These are phyloP conservation scores for Diorhabda elongata DNA, from an alignment of 1,140 invertebrate species.

Conservation along the genomic window DNA sequence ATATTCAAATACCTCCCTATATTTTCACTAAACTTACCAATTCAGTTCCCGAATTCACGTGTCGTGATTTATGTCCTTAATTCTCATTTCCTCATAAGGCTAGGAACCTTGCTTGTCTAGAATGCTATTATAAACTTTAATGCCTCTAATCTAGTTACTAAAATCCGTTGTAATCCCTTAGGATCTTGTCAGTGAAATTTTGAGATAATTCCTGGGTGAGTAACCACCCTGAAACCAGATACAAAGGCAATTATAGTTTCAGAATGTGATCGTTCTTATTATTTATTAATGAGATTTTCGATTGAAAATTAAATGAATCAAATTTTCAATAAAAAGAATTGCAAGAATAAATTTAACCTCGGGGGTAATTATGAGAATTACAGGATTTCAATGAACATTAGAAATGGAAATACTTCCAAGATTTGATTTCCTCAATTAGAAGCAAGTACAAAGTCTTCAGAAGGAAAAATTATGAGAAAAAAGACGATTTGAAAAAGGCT, in stretches of 20 bases:
- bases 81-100: constrained; percentile 14
- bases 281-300: neutral
- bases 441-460: no score
- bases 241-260: constrained; percentile 2
- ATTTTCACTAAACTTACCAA: neutral
- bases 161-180: constrained; percentile 13
- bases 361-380: no score
- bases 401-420: no score
- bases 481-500: no score
- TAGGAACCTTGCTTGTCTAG: constrained; percentile 9
- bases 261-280: constrained; percentile 2
- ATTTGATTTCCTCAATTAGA: no score
- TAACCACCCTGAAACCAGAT: constrained; percentile 11
- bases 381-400: no score
- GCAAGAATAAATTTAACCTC: no score
- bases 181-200: constrained; percentile 11
- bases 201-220: constrained; percentile 14
- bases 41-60: neutral
- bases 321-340: no score
- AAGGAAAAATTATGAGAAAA: no score
- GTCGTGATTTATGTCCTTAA: constrained; percentile 6
- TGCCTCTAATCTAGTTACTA: constrained; percentile 14
- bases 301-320: neutral
- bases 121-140: constrained; percentile 16
- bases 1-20: no score